Evolutionary conservation across 2,888 invertebrate genomes (phyloP).

Genomic region (Trachelus troglodyta): DNA sequence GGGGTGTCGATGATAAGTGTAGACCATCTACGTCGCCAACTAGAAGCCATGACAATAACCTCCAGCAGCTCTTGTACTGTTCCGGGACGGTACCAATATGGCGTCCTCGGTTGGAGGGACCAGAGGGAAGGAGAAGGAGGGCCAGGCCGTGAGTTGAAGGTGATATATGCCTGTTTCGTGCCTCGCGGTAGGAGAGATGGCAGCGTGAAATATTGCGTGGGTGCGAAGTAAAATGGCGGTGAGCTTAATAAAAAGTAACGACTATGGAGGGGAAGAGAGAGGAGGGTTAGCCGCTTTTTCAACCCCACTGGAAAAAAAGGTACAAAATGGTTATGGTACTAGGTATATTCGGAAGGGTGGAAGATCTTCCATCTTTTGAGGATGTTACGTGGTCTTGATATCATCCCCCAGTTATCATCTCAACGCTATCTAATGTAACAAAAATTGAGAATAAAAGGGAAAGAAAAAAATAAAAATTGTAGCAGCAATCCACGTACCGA

Average conservation of each 20-base stretch:
- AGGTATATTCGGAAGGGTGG: not conserved
- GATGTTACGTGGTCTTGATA: not conserved
- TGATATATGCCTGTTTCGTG: conserved; percentile 56
- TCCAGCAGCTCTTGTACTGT: not conserved
- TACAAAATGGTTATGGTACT: not conserved
- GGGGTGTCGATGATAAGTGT: not conserved
- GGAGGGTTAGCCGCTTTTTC: not conserved
- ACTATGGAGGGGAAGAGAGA: not conserved
- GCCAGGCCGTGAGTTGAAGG: conserved; percentile 48
- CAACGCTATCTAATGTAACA: not conserved
- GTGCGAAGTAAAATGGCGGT: conserved; percentile 62
- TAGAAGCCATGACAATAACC: not conserved
- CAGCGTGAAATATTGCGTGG: conserved; percentile 57
- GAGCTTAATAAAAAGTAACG: conserved; percentile 41
- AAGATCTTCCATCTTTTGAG: not conserved
- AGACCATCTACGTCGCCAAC: not conserved
- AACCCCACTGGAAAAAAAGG: not conserved
- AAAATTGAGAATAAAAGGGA: not conserved
- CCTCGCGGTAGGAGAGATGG: conserved; percentile 43
- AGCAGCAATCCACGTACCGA: not conserved
- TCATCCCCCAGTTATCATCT: not conserved
- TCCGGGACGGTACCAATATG: conserved; percentile 51
- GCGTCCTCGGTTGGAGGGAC: conserved; percentile 31
- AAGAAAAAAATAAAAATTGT: not conserved
- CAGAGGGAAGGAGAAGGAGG: conserved; percentile 34